Evolutionary conservation across 1,140 invertebrate genomes (phyloP).

Genomic region (Pararge aegeria): DNA sequence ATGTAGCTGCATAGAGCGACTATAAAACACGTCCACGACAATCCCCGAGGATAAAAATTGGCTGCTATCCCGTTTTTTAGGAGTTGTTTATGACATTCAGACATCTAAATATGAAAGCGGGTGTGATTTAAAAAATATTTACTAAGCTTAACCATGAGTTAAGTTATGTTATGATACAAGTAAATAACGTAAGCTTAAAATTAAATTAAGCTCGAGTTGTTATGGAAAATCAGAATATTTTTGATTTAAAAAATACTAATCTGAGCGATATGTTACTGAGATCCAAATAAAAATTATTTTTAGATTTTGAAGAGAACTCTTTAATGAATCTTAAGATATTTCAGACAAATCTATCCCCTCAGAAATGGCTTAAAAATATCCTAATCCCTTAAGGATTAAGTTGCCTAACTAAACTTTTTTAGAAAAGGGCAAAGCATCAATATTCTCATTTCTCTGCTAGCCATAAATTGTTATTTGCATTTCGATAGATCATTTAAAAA

Average conservation of each 20-base stretch:
- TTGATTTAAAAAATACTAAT: background rate
- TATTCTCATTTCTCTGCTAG: too few species aligned
- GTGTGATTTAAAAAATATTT: slow-evolving; percentile 9
- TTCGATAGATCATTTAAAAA: too few species aligned
- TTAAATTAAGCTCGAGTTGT: background rate
- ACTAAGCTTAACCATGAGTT: too few species aligned
- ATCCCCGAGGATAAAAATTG: slow-evolving; percentile 35
- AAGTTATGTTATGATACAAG: too few species aligned
- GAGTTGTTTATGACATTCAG: slow-evolving; percentile 34
- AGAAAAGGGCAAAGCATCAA: too few species aligned
- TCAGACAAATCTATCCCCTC: background rate
- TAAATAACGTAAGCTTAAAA: background rate
- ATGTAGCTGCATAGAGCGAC: slow-evolving; percentile 24
- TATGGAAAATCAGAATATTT: background rate
- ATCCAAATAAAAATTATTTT: slow-evolving; percentile 1
- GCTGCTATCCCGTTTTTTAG: slow-evolving; percentile 31
- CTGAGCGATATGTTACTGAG: background rate
- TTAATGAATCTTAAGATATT: background rate
- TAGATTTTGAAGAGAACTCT: background rate
- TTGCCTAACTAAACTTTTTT: too few species aligned
- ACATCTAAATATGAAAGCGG: slow-evolving; percentile 27
- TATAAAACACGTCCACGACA: slow-evolving; percentile 28
- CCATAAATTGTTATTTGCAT: too few species aligned
- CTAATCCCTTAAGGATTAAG: too few species aligned
- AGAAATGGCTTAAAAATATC: background rate